Evolutionary conservation across 2,888 invertebrate species (phyloP), one percentile per base, ranked within the genome.

Genomic region (Amblyteles armatorius): DNA sequence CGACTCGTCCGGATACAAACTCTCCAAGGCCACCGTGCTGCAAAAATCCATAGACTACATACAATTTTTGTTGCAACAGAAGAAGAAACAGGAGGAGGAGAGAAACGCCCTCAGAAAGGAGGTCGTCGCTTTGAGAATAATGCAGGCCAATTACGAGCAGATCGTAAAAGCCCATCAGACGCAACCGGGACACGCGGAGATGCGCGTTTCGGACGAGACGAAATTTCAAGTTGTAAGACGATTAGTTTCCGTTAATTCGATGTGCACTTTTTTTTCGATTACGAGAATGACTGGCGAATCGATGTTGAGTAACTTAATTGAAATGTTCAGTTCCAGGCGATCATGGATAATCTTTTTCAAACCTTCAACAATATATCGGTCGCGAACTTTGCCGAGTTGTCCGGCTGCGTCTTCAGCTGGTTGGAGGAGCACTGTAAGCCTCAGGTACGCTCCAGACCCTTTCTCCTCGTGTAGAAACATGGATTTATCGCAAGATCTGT

Each of bases 361-460:
- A 98, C 98, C 0, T 99, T 99, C 94, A 97, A 97, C 91, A 96
- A 97, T 85, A 97, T 99, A 87, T 97, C 98, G 2, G 98, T 98
- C 84, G 97, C 96, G 85, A 98, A 98, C 94, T 99, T 99, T 94
- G 96, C 97, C 1, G 99, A 99, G 94, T 95, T 99, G 85, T 99
- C 99, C 0, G 98, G 97, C 0, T 98, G 98, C 84, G 98, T 99
- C 0, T 98, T 99, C 93, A 98, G 97, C 91, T 99, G 99, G 99
- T 94, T 99, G 67, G 99, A 99, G 92, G 99, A 99, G 93, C 97
- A 98, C 92, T 99, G 99, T 94, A 99, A 99, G 94, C 99, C 99
- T 16, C 98, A 98, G 94, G 95, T 95, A 88, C 26, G 16, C 7
- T 16, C 33, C 19, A 7, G 0, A 19, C 4, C 6, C 52, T 55